phyloP scores from a whole-genome alignment of 2,113 vertebrate species.

The Recurvirostra avosetta region DNA sequence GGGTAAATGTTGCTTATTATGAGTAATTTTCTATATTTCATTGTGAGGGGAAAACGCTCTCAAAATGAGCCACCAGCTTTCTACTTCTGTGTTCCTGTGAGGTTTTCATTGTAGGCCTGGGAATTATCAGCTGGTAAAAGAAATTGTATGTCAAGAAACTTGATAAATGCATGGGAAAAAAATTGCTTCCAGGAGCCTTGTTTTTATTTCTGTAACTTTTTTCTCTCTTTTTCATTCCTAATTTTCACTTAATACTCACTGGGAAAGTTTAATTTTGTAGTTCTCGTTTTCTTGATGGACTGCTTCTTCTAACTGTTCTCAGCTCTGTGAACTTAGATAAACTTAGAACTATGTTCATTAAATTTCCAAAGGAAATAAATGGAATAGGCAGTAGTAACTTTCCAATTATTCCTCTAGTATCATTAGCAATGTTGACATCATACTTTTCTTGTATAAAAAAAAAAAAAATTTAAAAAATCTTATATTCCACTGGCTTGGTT shows the following conservation, averaged over 20 bases:
- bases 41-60: neutral
- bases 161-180: neutral
- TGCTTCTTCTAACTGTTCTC: neutral
- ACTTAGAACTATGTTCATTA: neutral
- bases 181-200: neutral
- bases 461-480: neutral
- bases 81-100: neutral
- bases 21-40: neutral
- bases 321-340: neutral
- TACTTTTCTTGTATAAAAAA: neutral
- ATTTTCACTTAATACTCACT: neutral
- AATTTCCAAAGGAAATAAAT: neutral
- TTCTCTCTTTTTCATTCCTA: neutral
- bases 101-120: neutral
- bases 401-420: neutral
- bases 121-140: neutral
- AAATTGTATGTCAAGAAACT: neutral
- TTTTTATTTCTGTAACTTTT: neutral
- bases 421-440: neutral
- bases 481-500: neutral
- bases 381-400: neutral
- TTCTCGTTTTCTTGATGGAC: neutral
- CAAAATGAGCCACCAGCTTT: neutral
- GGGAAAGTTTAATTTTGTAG: neutral
- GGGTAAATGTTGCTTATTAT: neutral